Conservation (phyloP, 2,113 vertebrate species). For the Heterochromis multidens region DNA sequence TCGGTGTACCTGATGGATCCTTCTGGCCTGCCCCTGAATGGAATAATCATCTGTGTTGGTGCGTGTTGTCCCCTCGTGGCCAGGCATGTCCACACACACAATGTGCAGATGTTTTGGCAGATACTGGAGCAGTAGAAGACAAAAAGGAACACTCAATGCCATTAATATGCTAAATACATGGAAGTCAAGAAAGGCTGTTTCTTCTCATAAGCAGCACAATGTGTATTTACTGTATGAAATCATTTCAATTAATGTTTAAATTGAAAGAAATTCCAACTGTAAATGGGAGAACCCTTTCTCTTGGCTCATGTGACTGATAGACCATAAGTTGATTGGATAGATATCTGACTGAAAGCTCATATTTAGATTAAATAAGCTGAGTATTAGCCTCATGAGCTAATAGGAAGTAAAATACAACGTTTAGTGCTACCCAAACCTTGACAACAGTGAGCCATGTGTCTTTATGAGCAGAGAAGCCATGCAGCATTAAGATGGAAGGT, state of each 20-base stretch:
- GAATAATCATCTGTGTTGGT: constrained; percentile 88
- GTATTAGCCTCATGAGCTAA: background rate
- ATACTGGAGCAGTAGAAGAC: constrained; percentile 73
- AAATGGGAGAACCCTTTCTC: background rate
- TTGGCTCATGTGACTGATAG: background rate
- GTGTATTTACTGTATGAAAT: background rate
- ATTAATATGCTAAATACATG: background rate
- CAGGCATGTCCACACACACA: constrained; percentile 94
- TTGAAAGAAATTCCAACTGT: background rate
- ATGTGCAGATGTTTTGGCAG: constrained; percentile 94
- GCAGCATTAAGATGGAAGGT: constrained; percentile 90
- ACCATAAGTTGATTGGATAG: background rate
- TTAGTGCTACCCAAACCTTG: constrained; percentile 78
- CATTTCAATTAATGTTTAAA: background rate
- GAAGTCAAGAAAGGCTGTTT: background rate
- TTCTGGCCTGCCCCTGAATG: constrained; percentile 85
- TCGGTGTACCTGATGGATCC: constrained; percentile 88
- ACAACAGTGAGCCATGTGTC: constrained; percentile 92
- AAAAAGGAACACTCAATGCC: background rate
- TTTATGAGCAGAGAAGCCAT: constrained; percentile 93
- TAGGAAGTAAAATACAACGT: background rate
- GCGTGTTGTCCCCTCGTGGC: constrained; percentile 91
- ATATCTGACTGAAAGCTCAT: background rate
- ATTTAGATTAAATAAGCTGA: background rate
- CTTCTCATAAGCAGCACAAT: background rate